A percentile compares a stretch with the other conserved stretches of the same genome.
Evolutionary conservation across 2,888 invertebrate species (phyloP).

Genomic region (Agriopis marginaria): DNA sequence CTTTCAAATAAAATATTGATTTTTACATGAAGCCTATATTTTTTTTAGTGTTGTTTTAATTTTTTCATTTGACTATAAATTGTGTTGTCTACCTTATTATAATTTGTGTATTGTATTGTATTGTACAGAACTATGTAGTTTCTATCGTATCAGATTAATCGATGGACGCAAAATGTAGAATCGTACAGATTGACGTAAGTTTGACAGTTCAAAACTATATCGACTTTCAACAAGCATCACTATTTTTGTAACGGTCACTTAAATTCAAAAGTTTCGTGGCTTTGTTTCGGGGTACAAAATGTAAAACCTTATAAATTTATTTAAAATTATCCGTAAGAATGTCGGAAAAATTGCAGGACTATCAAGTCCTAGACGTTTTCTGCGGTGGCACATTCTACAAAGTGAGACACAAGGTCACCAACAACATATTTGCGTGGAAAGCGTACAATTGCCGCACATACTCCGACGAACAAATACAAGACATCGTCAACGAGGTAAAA

Average conservation of each 20-base stretch:
- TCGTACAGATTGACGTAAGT: background rate
- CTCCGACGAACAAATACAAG: constrained; percentile 77
- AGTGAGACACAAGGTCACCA: constrained; percentile 84
- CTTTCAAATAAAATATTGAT: no score
- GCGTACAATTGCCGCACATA: constrained; percentile 78
- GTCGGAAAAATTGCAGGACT: constrained; percentile 78
- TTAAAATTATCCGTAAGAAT: constrained; percentile 55
- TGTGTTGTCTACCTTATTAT: no score
- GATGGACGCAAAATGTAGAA: background rate
- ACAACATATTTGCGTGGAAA: constrained; percentile 82
- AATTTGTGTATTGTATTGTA: no score
- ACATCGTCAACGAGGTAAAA: constrained; percentile 77
- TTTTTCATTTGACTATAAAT: no score
- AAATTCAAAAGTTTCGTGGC: constrained; percentile 72
- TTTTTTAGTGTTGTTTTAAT: no score
- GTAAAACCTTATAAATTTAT: constrained; percentile 59
- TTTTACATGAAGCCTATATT: no score
- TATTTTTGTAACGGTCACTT: constrained; percentile 68
- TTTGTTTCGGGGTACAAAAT: constrained; percentile 79
- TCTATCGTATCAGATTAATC: background rate
- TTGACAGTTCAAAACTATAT: constrained; percentile 26
- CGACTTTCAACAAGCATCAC: constrained; percentile 58
- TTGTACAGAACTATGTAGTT: background rate
- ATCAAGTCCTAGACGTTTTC: constrained; percentile 83
- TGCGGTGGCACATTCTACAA: constrained; percentile 82